Conservation (phyloP, 1,140 invertebrate species). For the Drosophila setifemur region DNA sequence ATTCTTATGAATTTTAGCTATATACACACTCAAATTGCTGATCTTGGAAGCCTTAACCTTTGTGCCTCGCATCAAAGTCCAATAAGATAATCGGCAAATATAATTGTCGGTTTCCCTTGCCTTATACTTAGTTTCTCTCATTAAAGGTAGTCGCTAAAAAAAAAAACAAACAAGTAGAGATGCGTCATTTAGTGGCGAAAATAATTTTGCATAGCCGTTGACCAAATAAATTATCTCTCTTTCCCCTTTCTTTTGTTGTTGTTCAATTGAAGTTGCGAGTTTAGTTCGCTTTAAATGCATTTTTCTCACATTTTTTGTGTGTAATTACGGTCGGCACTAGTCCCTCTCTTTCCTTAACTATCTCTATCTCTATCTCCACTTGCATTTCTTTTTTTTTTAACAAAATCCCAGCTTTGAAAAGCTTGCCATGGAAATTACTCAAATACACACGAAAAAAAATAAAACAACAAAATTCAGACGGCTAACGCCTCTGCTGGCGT, state of each 20-base stretch:
- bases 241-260: neutral
- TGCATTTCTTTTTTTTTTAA: slow-evolving; percentile 52
- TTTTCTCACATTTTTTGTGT: slow-evolving; percentile 38
- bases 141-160: slow-evolving; percentile 11
- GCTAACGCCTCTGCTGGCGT: neutral
- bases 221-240: slow-evolving; percentile 15
- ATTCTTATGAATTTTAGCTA: neutral
- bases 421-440: slow-evolving; percentile 13
- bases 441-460: slow-evolving; percentile 13
- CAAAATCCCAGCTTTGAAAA: slow-evolving; percentile 51
- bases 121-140: slow-evolving; percentile 23
- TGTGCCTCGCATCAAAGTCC: slow-evolving; percentile 24
- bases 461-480: neutral
- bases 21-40: neutral
- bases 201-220: slow-evolving; percentile 3
- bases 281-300: slow-evolving; percentile 4
- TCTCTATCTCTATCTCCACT: neutral
- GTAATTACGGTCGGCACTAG: slow-evolving; percentile 14
- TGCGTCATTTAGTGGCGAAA: slow-evolving; percentile 4
- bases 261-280: neutral
- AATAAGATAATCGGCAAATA: slow-evolving; percentile 20
- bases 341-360: slow-evolving; percentile 12
- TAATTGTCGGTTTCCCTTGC: slow-evolving; percentile 16
- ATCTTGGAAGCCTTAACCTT: slow-evolving; percentile 24
- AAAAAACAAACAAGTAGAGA: neutral